These are phyloP conservation scores for Pararge aegeria DNA, from an alignment of 1,140 invertebrate genomes.

Conservation along the genomic window DNA sequence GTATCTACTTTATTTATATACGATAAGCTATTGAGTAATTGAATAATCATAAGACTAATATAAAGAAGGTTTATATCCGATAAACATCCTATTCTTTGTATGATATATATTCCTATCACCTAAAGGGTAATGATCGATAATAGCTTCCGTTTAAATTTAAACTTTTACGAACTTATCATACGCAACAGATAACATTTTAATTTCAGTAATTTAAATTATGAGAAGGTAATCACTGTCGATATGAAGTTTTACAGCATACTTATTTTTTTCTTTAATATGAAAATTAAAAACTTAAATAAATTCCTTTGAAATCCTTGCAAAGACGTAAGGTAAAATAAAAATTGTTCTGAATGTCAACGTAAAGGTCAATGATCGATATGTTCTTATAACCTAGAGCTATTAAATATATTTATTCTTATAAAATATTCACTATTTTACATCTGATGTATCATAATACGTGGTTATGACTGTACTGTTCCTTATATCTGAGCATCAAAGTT, in stretches of 20 bases:
- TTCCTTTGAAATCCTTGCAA: not conserved
- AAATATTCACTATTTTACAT: constrained; percentile 12
- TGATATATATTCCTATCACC: constrained; percentile 12
- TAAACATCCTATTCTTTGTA: constrained; percentile 26
- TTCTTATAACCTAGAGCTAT: constrained; percentile 27
- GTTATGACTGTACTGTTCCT: constrained; percentile 33
- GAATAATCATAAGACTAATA: not conserved
- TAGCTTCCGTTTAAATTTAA: not conserved
- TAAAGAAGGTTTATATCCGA: constrained; percentile 32
- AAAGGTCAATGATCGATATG: constrained; percentile 39
- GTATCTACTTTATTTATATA: constrained; percentile 1
- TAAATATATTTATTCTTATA: constrained; percentile 20
- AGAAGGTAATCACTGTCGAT: too few species aligned
- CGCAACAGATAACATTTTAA: too few species aligned
- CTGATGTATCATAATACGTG: constrained; percentile 11
- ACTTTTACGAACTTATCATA: not conserved
- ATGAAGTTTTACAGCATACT: too few species aligned
- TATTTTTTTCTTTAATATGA: not conserved
- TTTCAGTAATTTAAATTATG: too few species aligned
- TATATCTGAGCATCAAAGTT: constrained; percentile 63
- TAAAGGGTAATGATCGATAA: constrained; percentile 30
- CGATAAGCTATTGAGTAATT: constrained; percentile 16
- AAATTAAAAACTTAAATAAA: not conserved
- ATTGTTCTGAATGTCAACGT: constrained; percentile 32
- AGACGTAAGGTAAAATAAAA: constrained; percentile 12